Percentiles rank a stretch among this genome's conserved stretches.
These are phyloP conservation scores for Limnothrissa miodon DNA, from an alignment of 2,113 vertebrate genomes.

Conservation along the genomic window DNA sequence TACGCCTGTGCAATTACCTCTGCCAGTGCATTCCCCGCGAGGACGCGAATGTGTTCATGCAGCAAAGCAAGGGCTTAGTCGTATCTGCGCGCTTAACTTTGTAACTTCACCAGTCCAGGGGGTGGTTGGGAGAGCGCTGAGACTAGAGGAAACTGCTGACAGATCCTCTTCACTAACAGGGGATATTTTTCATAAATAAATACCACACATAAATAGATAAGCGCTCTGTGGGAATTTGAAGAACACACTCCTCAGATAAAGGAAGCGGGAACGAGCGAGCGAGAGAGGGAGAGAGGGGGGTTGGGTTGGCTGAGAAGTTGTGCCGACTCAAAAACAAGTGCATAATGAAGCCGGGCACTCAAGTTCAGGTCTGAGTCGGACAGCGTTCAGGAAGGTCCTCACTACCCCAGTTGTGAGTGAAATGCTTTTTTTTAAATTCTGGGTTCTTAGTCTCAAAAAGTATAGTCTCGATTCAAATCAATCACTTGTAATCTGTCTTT, in stretches of 20 bases:
- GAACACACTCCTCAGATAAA: conserved; percentile 52
- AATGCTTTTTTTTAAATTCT: conserved; percentile 59
- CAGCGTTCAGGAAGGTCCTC: background rate
- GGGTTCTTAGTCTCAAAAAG: conserved; percentile 9
- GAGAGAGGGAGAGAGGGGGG: background rate
- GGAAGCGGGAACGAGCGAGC: background rate
- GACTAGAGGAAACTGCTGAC: conserved; percentile 65
- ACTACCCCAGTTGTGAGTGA: background rate
- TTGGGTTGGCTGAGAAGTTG: background rate
- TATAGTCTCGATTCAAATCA: background rate
- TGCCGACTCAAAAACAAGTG: conserved; percentile 6
- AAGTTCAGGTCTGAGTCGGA: background rate
- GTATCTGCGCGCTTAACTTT: conserved; percentile 65
- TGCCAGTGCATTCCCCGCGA: conserved; percentile 60
- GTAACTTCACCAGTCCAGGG: conserved; percentile 61
- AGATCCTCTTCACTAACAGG: conserved; percentile 50
- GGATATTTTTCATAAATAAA: conserved; percentile 60
- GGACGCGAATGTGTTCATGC: conserved; percentile 72
- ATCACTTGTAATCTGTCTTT: background rate
- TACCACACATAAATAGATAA: conserved; percentile 62
- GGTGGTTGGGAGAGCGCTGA: conserved; percentile 47
- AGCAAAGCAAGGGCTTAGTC: conserved; percentile 71
- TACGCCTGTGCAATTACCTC: conserved; percentile 64
- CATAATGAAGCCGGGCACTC: background rate
- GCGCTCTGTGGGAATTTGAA: conserved; percentile 56